Evolutionary conservation across 2,888 invertebrate species (phyloP).

Genomic region (Andrena trimmerana): DNA sequence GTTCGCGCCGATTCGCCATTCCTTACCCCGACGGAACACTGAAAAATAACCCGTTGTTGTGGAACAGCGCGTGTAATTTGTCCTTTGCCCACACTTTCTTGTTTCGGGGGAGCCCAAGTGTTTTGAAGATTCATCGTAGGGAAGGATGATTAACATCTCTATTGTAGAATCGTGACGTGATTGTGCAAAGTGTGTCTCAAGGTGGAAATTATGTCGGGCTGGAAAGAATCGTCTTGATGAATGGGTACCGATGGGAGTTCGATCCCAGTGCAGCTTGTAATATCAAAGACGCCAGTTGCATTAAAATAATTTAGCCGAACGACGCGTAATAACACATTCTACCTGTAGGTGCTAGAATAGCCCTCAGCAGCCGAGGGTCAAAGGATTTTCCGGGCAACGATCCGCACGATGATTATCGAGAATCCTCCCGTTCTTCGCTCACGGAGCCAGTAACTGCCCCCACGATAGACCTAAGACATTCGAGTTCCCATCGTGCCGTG

Average conservation of each 20-base stretch:
- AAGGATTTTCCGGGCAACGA: slow-evolving; percentile 73
- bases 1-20: slow-evolving; percentile 21
- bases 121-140: background rate
- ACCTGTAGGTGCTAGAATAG: slow-evolving; percentile 23
- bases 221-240: slow-evolving; percentile 9
- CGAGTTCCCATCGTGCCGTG: slow-evolving; percentile 47
- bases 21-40: slow-evolving; percentile 2
- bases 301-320: slow-evolving; percentile 51
- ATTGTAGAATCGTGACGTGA: background rate
- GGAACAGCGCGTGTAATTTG: background rate
- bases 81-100: background rate
- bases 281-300: slow-evolving; percentile 38
- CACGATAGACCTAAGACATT: slow-evolving; percentile 41
- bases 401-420: slow-evolving; percentile 71
- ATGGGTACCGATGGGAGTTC: background rate
- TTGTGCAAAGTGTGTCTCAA: background rate
- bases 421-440: slow-evolving; percentile 53
- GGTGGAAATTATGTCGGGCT: slow-evolving; percentile 4
- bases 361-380: slow-evolving; percentile 64
- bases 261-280: slow-evolving; percentile 20
- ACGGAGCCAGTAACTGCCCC: slow-evolving; percentile 50
- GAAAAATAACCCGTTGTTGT: background rate
- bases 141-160: background rate
- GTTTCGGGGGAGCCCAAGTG: no score
- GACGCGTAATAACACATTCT: slow-evolving; percentile 47